Evolutionary conservation across 1,140 invertebrate species (phyloP).

Genomic region (Acromyrmex echinatior): DNA sequence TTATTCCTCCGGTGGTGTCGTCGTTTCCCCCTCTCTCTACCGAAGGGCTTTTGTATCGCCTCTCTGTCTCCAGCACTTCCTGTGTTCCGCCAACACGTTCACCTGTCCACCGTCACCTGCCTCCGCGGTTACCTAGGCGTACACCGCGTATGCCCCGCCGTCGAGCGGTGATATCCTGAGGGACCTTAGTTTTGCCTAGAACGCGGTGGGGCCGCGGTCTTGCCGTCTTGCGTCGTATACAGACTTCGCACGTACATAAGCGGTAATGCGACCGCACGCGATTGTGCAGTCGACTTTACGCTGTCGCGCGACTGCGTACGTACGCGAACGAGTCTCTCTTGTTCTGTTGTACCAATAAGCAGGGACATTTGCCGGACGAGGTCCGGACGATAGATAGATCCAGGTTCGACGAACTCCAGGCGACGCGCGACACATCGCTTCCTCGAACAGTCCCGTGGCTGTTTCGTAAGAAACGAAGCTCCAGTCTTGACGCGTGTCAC

Average conservation of each 20-base stretch:
- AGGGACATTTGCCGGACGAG: constrained; percentile 14
- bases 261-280: constrained; percentile 57
- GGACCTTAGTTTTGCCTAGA: constrained; percentile 65
- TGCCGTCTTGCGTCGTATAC: not conserved
- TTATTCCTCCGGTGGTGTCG: constrained; percentile 28
- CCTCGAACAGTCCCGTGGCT: not conserved
- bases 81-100: constrained; percentile 82
- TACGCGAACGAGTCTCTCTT: constrained; percentile 42
- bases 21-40: not conserved
- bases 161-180: constrained; percentile 59
- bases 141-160: constrained; percentile 9
- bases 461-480: constrained; percentile 19
- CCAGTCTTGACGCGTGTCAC: not conserved
- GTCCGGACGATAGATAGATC: constrained; percentile 16
- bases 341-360: constrained; percentile 37
- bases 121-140: constrained; percentile 73
- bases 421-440: not conserved
- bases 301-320: constrained; percentile 59
- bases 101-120: constrained; percentile 83
- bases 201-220: constrained; percentile 29
- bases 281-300: constrained; percentile 74
- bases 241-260: constrained; percentile 16
- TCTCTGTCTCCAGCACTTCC: constrained; percentile 82
- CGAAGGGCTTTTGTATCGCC: constrained; percentile 66
- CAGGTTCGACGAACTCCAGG: constrained; percentile 56